Conservation (phyloP, 1,140 invertebrate species). For the Ostrea denselamellosa region DNA sequence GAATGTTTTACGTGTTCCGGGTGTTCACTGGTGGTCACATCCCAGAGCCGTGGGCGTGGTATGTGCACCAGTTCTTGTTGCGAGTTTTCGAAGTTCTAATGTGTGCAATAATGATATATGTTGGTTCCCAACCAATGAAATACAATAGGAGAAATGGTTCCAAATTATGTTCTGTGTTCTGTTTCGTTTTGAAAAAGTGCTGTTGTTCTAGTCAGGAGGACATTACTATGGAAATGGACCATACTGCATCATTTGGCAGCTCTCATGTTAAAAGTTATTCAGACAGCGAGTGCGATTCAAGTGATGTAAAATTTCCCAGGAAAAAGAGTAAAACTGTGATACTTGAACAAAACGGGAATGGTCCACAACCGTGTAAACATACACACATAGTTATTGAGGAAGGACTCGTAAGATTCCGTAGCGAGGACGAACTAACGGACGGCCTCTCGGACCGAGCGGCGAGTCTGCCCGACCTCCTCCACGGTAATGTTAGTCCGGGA, state of each 20-base stretch:
- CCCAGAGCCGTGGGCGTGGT: conserved; percentile 88
- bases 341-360: conserved; percentile 42
- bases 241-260: conserved; percentile 31
- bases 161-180: conserved; percentile 38
- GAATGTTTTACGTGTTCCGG: conserved; percentile 86
- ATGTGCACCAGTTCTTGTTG: conserved; percentile 91
- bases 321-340: conserved; percentile 31
- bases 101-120: conserved; percentile 89
- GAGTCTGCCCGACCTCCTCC: conserved; percentile 54
- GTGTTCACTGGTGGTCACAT: conserved; percentile 60
- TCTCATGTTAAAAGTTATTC: conserved; percentile 25
- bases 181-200: conserved; percentile 33
- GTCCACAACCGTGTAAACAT: conserved; percentile 18
- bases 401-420: conserved; percentile 52
- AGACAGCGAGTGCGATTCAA: conserved; percentile 27
- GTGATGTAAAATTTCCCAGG: not conserved
- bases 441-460: conserved; percentile 41
- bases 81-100: conserved; percentile 90
- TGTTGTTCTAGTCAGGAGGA: conserved; percentile 51
- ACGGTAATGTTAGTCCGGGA: conserved; percentile 36
- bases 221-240: conserved; percentile 10
- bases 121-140: conserved; percentile 82
- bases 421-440: conserved; percentile 48
- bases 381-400: conserved; percentile 56
- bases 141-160: conserved; percentile 27